These are phyloP conservation scores for Orchesella flavescens DNA, from an alignment of 2,888 invertebrate genomes.

Conservation along the genomic window DNA sequence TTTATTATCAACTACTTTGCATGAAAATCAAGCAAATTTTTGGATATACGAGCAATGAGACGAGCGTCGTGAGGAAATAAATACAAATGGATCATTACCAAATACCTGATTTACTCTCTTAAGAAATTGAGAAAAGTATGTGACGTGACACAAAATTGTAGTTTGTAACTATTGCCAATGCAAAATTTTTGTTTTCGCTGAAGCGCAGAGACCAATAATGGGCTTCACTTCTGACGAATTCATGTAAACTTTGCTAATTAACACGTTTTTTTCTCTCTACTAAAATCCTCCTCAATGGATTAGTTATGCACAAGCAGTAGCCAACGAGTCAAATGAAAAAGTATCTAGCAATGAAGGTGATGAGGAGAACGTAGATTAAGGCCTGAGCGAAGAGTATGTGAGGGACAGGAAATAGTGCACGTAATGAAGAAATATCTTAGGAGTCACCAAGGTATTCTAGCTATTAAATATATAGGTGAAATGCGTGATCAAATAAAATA, in stretches of 20 bases:
- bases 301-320: too few relatives aligned
- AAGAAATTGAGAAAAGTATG: neutral
- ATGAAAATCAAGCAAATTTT: neutral
- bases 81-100: constrained; percentile 35
- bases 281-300: neutral
- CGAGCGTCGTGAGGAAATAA: constrained; percentile 51
- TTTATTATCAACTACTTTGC: neutral
- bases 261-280: constrained; percentile 44
- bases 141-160: neutral
- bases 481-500: constrained; percentile 36
- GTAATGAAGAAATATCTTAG: constrained; percentile 12
- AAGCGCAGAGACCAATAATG: neutral
- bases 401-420: neutral
- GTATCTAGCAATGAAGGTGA: neutral
- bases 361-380: neutral
- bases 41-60: neutral
- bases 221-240: neutral
- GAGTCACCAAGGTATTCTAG: neutral
- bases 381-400: neutral
- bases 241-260: constrained; percentile 52
- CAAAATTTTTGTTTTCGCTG: neutral
- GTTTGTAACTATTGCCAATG: neutral
- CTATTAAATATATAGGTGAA: constrained; percentile 31
- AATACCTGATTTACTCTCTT: neutral
- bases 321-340: too few relatives aligned